Percentiles rank a stretch among this genome's conserved stretches.
phyloP scores from a whole-genome alignment of 2,888 invertebrate species.

The Lycia hirtaria region DNA sequence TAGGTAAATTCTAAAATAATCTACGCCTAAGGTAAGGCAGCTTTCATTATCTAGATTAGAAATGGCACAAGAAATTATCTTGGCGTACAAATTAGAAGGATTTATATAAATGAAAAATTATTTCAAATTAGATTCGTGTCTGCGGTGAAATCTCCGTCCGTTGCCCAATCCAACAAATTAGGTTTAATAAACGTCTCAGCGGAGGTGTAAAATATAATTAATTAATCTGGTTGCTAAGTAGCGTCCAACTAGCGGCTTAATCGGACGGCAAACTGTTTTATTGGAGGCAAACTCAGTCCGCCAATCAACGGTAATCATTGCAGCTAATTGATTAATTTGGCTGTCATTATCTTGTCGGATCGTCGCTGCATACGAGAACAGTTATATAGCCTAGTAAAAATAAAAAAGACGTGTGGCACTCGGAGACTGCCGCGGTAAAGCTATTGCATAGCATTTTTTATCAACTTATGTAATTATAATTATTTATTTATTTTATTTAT shows the following conservation, averaged over 20 bases:
- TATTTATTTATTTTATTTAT: no score
- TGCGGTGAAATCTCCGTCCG: conserved; percentile 15
- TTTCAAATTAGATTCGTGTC: conserved; percentile 7
- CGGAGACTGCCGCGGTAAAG: no score
- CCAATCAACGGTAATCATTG: conserved; percentile 13
- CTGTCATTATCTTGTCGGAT: conserved; percentile 10
- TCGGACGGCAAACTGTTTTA: conserved; percentile 33
- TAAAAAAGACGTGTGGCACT: no score
- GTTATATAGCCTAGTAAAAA: background rate
- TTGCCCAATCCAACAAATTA: conserved; percentile 35
- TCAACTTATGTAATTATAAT: no score
- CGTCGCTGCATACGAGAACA: background rate
- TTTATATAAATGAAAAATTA: conserved; percentile 11
- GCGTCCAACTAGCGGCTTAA: conserved; percentile 30
- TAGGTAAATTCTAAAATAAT: background rate
- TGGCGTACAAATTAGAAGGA: conserved; percentile 7
- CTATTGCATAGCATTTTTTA: no score
- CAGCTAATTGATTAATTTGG: conserved; percentile 20
- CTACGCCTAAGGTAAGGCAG: background rate
- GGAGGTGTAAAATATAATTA: conserved; percentile 40
- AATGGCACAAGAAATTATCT: conserved; percentile 2
- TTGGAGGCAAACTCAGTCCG: conserved; percentile 18
- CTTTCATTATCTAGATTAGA: conserved; percentile 2
- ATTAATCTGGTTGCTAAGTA: conserved; percentile 34
- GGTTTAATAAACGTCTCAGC: conserved; percentile 34